Evolutionary conservation across 2,113 vertebrate species (phyloP), one percentile per base, ranked within the genome.

Genomic region (Brevimyrus niger): DNA sequence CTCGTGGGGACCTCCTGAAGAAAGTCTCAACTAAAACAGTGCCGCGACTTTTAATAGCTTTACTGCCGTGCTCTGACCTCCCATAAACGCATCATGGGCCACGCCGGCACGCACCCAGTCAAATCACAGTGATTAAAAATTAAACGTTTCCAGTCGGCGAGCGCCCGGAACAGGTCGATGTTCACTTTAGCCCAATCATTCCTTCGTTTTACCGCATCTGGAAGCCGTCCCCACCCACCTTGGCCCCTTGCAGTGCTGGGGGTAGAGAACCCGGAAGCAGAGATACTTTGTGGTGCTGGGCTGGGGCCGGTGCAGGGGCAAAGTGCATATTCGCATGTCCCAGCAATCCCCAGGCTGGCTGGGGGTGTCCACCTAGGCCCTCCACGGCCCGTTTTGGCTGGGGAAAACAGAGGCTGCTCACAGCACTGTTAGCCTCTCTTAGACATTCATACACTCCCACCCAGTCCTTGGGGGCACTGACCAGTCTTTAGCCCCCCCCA

Each of bases 61-160:
- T 83, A 84, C 89, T 80, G 65, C 35, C 73, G 23, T 5, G 48
- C 51, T 89, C 73, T 82, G 42, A 90, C 89, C 91, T 90, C 91
- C 86, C 91, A 92, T 94, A 93, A 94, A 95, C 53, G 86, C 15
- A 44, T 76, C 11, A 53, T 44, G 15, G n/a, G 86, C 47, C 47
- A 69, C 47, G 50, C 8, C 89, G 3, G 44, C 9, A 89, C 27
- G 80, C 61, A 48, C 55, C 17, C 80, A 47, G 91, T 88, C 91
- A 91, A 47, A 91, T 87, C 91, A 92, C 19, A 87, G 89, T 47
- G 94, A 92, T 96, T 95, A 96, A 92, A 92, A 91, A 96, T 96
- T 96, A 96, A 96, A 94, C 17, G 23, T 19, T 89, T 53, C 61
- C 42, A 58, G 82, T 38, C 89, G 87, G 58, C 61, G 38, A 86